phyloP scores from a whole-genome alignment of 2,888 invertebrate genomes.

The Melitaea athalia region DNA sequence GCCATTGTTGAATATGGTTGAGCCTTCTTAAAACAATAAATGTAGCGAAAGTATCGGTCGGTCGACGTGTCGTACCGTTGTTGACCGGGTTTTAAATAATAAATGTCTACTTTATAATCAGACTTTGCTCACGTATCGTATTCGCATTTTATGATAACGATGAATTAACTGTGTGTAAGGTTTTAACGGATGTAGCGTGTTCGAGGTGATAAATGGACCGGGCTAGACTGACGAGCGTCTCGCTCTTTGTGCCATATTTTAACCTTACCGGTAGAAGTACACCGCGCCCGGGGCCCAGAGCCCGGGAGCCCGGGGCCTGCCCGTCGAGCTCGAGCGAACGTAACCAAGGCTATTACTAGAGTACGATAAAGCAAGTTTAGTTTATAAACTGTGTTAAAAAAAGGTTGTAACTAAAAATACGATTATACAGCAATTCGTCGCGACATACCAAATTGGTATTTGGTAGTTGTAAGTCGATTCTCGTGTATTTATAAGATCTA shows the following conservation, averaged over 20 bases:
- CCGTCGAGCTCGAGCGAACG: constrained; percentile 39
- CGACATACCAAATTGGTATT: constrained; percentile 66
- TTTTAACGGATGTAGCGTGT: constrained; percentile 18
- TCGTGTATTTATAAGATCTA: constrained; percentile 76
- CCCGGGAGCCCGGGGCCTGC: background rate
- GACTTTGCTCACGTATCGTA: constrained; percentile 5
- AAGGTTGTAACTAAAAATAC: constrained; percentile 78
- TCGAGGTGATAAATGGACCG: constrained; percentile 12
- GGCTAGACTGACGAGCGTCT: constrained; percentile 38
- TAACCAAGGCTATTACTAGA: constrained; percentile 65
- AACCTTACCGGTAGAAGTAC: constrained; percentile 18
- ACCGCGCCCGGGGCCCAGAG: constrained; percentile 8
- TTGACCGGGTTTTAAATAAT: background rate
- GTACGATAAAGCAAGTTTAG: constrained; percentile 67
- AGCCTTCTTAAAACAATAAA: constrained; percentile 46
- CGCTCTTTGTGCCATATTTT: constrained; percentile 35
- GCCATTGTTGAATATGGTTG: constrained; percentile 45
- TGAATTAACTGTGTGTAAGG: constrained; percentile 27
- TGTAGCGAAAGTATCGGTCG: constrained; percentile 20
- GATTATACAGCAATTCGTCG: constrained; percentile 62
- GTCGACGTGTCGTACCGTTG: constrained; percentile 5
- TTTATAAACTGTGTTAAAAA: constrained; percentile 71
- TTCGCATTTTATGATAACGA: constrained; percentile 12
- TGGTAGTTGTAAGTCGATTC: constrained; percentile 76
- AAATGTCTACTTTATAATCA: constrained; percentile 1